phyloP scores from a whole-genome alignment of 2,888 invertebrate genomes.

The Cactoblastis cactorum region DNA sequence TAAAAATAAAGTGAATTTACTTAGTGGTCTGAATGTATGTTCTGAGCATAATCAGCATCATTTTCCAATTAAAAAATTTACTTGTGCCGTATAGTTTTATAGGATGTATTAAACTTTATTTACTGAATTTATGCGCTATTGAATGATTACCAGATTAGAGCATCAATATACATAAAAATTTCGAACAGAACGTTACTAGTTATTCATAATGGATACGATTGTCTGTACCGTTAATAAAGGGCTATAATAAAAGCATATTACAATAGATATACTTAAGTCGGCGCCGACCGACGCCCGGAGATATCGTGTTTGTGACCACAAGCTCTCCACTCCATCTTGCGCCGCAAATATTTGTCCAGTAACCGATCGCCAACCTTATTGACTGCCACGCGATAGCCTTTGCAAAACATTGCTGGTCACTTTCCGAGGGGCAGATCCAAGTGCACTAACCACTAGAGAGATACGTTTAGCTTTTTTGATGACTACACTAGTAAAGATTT shows the following conservation, averaged over 20 bases:
- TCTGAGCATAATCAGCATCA: not conserved
- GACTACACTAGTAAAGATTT: too few species aligned
- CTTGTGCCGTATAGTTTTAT: not conserved
- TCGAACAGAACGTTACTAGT: not conserved
- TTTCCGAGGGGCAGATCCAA: not conserved
- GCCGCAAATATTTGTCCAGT: slow-evolving; percentile 62
- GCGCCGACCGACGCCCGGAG: slow-evolving; percentile 29
- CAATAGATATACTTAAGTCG: slow-evolving; percentile 17
- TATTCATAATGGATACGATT: not conserved
- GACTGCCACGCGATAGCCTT: slow-evolving; percentile 56
- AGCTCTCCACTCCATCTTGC: slow-evolving; percentile 44
- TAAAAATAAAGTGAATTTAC: not conserved
- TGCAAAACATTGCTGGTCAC: slow-evolving; percentile 44
- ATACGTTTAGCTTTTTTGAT: too few species aligned
- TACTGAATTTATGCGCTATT: too few species aligned
- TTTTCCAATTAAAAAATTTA: not conserved
- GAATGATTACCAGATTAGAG: too few species aligned
- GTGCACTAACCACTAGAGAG: too few species aligned
- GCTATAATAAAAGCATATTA: slow-evolving; percentile 8
- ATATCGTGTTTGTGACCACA: slow-evolving; percentile 55
- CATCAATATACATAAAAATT: too few species aligned
- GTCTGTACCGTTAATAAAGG: not conserved
- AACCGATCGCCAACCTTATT: slow-evolving; percentile 59
- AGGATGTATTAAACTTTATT: not conserved
- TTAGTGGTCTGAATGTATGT: not conserved